Evolutionary conservation across 2,797 vertebrate species (phyloP).

Genomic region (Euthynnus affinis): DNA sequence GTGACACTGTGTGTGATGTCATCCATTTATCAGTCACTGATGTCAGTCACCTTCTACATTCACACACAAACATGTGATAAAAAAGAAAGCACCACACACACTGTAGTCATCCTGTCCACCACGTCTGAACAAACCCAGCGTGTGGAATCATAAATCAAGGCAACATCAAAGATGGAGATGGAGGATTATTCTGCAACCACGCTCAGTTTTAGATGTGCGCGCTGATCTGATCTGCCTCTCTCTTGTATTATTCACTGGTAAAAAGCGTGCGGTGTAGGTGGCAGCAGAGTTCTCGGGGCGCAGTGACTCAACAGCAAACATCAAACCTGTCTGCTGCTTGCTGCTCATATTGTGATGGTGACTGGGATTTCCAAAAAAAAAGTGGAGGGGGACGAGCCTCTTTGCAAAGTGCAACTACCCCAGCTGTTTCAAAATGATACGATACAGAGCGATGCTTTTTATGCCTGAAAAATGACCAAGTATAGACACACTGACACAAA

Average conservation of each 20-base stretch:
- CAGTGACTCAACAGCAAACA: constrained; percentile 17
- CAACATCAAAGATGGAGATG: not conserved
- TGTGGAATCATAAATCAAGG: not conserved
- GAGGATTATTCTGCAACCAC: not conserved
- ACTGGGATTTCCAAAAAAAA: constrained; percentile 2
- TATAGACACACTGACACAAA: too few relatives aligned
- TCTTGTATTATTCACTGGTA: not conserved
- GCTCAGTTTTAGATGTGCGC: not conserved
- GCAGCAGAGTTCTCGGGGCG: not conserved
- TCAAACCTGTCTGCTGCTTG: not conserved
- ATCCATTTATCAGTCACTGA: too few relatives aligned
- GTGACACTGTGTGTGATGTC: too few relatives aligned
- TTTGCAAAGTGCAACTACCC: not conserved
- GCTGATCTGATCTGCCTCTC: not conserved
- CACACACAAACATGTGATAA: too few relatives aligned
- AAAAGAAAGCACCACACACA: too few relatives aligned
- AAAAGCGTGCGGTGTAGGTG: not conserved
- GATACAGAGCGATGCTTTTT: too few relatives aligned
- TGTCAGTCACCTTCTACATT: too few relatives aligned
- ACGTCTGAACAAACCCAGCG: too few relatives aligned
- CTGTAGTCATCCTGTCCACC: not conserved
- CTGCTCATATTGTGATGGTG: not conserved
- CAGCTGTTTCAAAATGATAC: not conserved
- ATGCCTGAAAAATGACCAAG: not conserved
- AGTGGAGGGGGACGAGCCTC: not conserved